Evolutionary conservation across 2,113 vertebrate species (phyloP).

Genomic region (Elephantulus edwardii): DNA sequence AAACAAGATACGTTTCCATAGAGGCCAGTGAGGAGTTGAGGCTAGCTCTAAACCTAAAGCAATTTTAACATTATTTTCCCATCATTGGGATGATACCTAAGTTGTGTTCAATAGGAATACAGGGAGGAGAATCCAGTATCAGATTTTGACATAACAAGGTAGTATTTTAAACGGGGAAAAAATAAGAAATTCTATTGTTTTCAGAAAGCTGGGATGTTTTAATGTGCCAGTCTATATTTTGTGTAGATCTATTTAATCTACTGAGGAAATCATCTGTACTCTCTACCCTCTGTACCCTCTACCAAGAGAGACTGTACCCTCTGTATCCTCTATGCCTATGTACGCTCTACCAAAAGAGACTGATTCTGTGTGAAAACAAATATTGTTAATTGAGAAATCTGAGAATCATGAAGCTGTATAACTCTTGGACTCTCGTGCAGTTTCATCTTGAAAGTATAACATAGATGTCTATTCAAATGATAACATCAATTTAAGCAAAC

Average conservation of each 20-base stretch:
- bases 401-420: not conserved
- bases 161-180: not conserved
- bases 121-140: not conserved
- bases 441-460: not conserved
- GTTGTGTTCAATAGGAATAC: too few relatives aligned
- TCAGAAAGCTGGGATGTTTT: not conserved
- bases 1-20: not conserved
- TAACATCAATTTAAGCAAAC: not conserved
- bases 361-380: conserved; percentile 15
- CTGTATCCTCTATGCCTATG: not conserved
- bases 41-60: not conserved
- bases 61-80: not conserved
- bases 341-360: not conserved
- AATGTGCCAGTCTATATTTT: not conserved
- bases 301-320: not conserved
- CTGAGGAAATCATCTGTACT: not conserved
- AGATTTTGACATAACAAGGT: not conserved
- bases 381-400: not conserved
- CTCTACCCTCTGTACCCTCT: too few relatives aligned
- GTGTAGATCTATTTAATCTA: not conserved
- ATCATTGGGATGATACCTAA: too few relatives aligned
- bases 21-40: not conserved
- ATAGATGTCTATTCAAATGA: not conserved
- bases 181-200: not conserved
- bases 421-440: not conserved